Percentiles rank a stretch among this genome's conserved stretches.
Evolutionary conservation across 2,113 vertebrate genomes (phyloP).

Genomic region (Chionomys nivalis): DNA sequence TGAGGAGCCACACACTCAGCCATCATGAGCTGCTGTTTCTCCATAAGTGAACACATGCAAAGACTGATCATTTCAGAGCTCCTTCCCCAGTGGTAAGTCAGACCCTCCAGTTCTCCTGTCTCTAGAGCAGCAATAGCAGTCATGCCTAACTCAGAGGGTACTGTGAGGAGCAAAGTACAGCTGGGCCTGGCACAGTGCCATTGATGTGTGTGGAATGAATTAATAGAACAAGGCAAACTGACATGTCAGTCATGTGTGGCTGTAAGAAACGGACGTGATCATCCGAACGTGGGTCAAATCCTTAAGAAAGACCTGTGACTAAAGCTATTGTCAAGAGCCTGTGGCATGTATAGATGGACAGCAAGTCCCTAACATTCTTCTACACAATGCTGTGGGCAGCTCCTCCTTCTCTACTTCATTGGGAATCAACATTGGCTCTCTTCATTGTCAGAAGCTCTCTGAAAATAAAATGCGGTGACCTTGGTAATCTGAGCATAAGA

Average conservation of each 20-base stretch:
- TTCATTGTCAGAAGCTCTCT: background rate
- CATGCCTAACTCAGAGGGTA: background rate
- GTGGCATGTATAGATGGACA: background rate
- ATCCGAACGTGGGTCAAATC: background rate
- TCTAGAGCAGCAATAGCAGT: background rate
- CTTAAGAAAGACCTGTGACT: background rate
- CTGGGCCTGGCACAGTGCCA: background rate
- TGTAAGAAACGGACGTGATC: background rate
- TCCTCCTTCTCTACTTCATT: background rate
- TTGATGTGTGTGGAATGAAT: background rate
- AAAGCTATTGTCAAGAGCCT: background rate
- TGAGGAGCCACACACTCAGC: background rate
- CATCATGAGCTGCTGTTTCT: background rate
- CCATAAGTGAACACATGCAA: rapidly evolving
- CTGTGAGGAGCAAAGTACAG: background rate
- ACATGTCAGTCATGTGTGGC: background rate
- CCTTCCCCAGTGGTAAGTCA: too few species aligned
- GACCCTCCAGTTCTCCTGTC: background rate
- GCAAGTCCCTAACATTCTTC: background rate
- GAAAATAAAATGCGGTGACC: background rate
- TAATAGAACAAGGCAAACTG: background rate
- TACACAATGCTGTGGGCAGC: rapidly evolving
- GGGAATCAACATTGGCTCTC: background rate
- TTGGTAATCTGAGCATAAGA: slow-evolving; percentile 31
- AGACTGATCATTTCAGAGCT: background rate